phyloP scores from a whole-genome alignment of 2,797 vertebrate species.

The Petrocephalus sullivani region DNA sequence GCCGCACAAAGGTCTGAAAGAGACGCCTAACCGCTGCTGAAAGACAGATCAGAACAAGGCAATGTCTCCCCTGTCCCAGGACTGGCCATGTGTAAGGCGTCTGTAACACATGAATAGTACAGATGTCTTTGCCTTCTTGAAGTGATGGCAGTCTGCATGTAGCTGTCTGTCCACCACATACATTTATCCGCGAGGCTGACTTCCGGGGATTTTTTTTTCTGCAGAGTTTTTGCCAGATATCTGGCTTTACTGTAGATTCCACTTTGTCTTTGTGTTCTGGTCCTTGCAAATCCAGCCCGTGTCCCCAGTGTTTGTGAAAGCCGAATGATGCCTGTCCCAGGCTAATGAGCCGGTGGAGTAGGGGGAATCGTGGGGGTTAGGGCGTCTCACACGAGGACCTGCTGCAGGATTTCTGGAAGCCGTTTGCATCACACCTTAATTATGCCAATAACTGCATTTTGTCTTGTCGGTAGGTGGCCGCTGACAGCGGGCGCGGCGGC shows the following conservation, averaged over 20 bases:
- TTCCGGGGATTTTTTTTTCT: background rate
- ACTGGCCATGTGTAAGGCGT: background rate
- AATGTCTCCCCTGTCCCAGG: background rate
- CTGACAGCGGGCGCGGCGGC: background rate
- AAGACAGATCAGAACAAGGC: background rate
- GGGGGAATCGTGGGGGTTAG: background rate
- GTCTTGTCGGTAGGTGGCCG: background rate
- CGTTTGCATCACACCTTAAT: background rate
- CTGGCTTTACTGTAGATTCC: background rate
- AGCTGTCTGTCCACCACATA: background rate
- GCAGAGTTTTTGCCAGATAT: background rate
- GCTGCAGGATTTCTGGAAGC: background rate
- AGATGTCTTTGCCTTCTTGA: background rate
- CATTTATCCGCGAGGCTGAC: background rate
- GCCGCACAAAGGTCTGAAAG: background rate
- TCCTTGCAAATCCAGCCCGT: background rate
- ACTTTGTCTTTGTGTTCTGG: background rate
- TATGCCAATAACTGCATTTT: conserved; percentile 8
- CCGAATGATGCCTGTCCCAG: background rate
- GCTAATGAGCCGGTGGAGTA: background rate
- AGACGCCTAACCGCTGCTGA: background rate
- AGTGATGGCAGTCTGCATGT: background rate
- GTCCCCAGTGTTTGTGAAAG: background rate
- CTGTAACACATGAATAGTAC: background rate
- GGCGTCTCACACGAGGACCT: background rate